Percentiles rank a stretch among this genome's conserved stretches.
These are phyloP conservation scores for Buceros bicornis DNA, from an alignment of 2,797 vertebrate genomes.

Conservation along the genomic window DNA sequence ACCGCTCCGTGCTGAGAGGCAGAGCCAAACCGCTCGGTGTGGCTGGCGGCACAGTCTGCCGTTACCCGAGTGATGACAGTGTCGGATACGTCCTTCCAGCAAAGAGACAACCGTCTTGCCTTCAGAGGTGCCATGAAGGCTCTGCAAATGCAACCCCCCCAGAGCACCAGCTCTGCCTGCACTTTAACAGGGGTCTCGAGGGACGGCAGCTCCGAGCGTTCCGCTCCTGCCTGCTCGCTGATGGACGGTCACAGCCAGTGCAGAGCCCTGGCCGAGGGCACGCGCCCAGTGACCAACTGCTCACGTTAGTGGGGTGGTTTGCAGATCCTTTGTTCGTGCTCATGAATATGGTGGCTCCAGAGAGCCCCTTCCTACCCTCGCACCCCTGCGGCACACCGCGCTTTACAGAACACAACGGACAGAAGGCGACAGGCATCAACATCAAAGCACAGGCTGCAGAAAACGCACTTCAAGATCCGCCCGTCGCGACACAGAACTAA, in stretches of 20 bases:
- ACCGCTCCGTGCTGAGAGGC: not conserved
- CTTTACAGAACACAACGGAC: not conserved
- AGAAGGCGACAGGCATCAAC: not conserved
- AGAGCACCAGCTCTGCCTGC: not conserved
- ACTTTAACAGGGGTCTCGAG: not conserved
- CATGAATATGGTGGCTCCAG: not conserved
- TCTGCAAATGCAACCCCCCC: not conserved
- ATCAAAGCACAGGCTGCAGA: fast-evolving
- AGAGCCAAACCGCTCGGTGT: not conserved
- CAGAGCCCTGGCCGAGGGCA: not conserved
- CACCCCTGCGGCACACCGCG: not conserved
- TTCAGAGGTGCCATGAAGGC: not conserved
- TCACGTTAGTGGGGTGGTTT: not conserved
- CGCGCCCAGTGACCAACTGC: fast-evolving
- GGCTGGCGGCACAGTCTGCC: not conserved
- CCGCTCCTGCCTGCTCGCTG: fast-evolving
- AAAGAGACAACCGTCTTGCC: not conserved
- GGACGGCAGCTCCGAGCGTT: fast-evolving
- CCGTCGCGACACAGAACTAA: fast-evolving
- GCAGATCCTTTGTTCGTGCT: not conserved
- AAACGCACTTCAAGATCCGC: fast-evolving
- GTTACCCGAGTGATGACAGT: not conserved
- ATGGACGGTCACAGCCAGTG: not conserved
- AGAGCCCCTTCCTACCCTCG: not conserved
- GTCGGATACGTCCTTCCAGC: not conserved